Percentiles rank a stretch among this genome's conserved stretches.
These are phyloP conservation scores for Oopsacas minuta DNA, from an alignment of 37 sponge, comb jelly and placozoan genomes.

Conservation along the genomic window DNA sequence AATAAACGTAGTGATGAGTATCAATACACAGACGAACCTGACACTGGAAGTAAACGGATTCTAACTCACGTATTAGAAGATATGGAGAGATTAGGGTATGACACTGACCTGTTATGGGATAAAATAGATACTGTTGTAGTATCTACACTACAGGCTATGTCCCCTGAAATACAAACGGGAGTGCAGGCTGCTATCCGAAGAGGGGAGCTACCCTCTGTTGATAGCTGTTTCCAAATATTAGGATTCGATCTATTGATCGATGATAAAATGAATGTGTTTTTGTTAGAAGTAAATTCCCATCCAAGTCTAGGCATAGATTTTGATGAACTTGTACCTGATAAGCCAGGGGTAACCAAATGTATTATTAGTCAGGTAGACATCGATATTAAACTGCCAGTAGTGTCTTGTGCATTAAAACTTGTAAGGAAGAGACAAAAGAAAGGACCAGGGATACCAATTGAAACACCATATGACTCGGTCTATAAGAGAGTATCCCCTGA, in stretches of 20 bases:
- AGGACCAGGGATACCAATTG: neutral
- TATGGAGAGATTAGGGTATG: slow-evolving; percentile 19
- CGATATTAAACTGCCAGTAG: slow-evolving; percentile 20
- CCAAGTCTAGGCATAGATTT: slow-evolving; percentile 35
- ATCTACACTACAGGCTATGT: slow-evolving; percentile 30
- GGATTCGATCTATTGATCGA: slow-evolving; percentile 50
- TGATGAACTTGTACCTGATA: slow-evolving; percentile 22
- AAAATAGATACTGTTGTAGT: slow-evolving; percentile 28
- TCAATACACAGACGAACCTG: slow-evolving; percentile 11
- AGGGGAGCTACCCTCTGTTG: neutral
- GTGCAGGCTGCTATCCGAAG: neutral
- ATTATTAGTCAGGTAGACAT: slow-evolving; percentile 23
- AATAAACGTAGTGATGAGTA: slow-evolving; percentile 37
- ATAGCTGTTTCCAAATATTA: slow-evolving; percentile 21
- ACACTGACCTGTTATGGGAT: slow-evolving; percentile 29
- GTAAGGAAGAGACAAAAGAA: neutral
- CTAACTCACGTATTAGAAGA: slow-evolving; percentile 25
- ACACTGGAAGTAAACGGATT: slow-evolving; percentile 26
- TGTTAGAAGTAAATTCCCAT: slow-evolving; percentile 42
- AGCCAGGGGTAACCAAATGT: slow-evolving; percentile 22
- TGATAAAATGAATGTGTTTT: slow-evolving; percentile 26
- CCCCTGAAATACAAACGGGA: slow-evolving; percentile 2
- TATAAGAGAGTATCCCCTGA: slow-evolving; percentile 1
- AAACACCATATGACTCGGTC: neutral
- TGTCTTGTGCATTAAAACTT: neutral